These are phyloP conservation scores for Heliothis subflexa DNA, from an alignment of 1,140 invertebrate genomes.

Conservation along the genomic window DNA sequence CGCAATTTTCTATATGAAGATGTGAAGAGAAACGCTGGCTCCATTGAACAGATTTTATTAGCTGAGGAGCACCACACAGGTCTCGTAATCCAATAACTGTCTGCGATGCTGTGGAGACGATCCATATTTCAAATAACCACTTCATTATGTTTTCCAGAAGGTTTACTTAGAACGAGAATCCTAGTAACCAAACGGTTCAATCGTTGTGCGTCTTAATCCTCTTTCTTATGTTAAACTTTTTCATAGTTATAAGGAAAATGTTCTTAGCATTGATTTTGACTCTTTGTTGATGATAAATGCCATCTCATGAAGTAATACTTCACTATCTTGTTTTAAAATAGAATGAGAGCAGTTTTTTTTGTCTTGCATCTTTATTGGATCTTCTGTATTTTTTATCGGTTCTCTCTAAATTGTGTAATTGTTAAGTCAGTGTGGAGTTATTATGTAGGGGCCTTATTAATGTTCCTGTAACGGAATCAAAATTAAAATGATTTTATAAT, in stretches of 20 bases:
- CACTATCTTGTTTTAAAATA: no score
- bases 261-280: no score
- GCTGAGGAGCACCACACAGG: conserved; percentile 31
- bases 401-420: conserved; percentile 24
- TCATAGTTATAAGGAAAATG: no score
- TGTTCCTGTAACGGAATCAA: conserved; percentile 35
- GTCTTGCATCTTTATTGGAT: no score
- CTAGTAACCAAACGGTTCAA: background rate
- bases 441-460: conserved; percentile 37
- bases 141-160: background rate
- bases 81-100: conserved; percentile 44
- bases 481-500: conserved; percentile 43
- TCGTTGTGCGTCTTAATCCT: no score
- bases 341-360: no score
- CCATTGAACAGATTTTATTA: conserved; percentile 38
- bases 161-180: background rate
- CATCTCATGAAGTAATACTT: no score
- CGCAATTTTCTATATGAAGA: conserved; percentile 6
- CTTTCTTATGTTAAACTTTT: no score
- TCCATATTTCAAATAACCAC: conserved; percentile 46
- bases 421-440: conserved; percentile 30
- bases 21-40: conserved; percentile 3
- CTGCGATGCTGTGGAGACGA: conserved; percentile 21
- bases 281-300: no score
- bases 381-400: background rate